Evolutionary conservation across 2,888 invertebrate genomes (phyloP).

Genomic region (Tyria jacobaeae): DNA sequence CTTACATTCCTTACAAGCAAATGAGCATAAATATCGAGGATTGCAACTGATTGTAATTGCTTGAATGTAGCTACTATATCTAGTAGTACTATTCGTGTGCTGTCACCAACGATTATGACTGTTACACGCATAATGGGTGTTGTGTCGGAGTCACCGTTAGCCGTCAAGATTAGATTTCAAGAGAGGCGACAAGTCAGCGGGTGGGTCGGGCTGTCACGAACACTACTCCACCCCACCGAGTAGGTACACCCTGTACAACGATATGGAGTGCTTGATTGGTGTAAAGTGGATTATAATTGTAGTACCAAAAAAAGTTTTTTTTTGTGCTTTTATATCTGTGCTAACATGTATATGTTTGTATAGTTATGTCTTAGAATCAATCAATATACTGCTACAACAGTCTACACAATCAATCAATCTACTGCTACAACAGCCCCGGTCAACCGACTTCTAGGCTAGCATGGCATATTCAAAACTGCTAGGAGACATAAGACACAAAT

Average conservation of each 20-base stretch:
- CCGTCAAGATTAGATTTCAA: constrained; percentile 67
- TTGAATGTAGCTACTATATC: not conserved
- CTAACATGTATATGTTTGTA: too few relatives aligned
- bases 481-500: too few relatives aligned
- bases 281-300: not conserved
- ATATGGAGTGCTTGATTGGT: constrained; percentile 25
- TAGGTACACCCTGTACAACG: constrained; percentile 31
- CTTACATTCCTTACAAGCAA: too few relatives aligned
- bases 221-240: constrained; percentile 57
- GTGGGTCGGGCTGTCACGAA: constrained; percentile 67
- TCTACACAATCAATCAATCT: too few relatives aligned
- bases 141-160: constrained; percentile 34
- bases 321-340: too few relatives aligned
- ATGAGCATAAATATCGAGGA: not conserved
- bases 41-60: constrained; percentile 2
- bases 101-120: constrained; percentile 23
- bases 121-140: constrained; percentile 22
- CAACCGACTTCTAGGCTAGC: too few relatives aligned
- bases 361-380: too few relatives aligned
- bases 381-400: too few relatives aligned
- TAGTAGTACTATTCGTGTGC: constrained; percentile 12
- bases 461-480: too few relatives aligned
- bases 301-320: too few relatives aligned
- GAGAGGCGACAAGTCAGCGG: constrained; percentile 67
- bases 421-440: too few relatives aligned